Percentiles rank a stretch among this genome's conserved stretches.
Conservation (phyloP, 2,888 invertebrate genomes). For the Hydropsyche betteni region DNA sequence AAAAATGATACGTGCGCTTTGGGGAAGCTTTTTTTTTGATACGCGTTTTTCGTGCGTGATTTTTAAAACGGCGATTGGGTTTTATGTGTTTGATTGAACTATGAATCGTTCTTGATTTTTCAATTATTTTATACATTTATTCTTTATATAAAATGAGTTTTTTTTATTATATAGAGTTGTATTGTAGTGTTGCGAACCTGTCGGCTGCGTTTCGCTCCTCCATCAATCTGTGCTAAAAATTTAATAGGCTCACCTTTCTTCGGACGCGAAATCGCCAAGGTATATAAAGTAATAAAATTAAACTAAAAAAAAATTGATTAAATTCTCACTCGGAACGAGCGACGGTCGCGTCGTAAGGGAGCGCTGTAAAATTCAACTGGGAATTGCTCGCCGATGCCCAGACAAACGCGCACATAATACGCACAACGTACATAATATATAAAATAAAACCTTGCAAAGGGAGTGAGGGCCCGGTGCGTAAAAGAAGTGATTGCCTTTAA, state of each 20-base stretch:
- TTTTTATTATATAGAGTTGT: too few relatives aligned
- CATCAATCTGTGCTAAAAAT: not conserved
- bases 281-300: conserved; percentile 12
- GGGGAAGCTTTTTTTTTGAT: too few relatives aligned
- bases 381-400: conserved; percentile 20
- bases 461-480: conserved; percentile 21
- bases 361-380: conserved; percentile 31
- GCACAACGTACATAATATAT: not conserved
- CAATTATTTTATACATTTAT: too few relatives aligned
- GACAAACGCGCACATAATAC: conserved; percentile 12
- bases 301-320: conserved; percentile 27
- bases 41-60: too few relatives aligned
- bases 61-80: too few relatives aligned
- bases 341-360: conserved; percentile 11
- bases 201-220: not conserved
- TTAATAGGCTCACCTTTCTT: conserved; percentile 3
- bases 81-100: too few relatives aligned
- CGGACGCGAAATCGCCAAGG: not conserved
- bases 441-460: not conserved
- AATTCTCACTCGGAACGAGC: conserved; percentile 4
- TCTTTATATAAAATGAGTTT: too few relatives aligned
- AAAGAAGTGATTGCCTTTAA: conserved; percentile 32
- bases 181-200: too few relatives aligned
- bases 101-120: too few relatives aligned
- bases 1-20: too few relatives aligned